These are phyloP conservation scores for Gila robusta DNA, from an alignment of 2,797 vertebrate species.

Conservation along the genomic window DNA sequence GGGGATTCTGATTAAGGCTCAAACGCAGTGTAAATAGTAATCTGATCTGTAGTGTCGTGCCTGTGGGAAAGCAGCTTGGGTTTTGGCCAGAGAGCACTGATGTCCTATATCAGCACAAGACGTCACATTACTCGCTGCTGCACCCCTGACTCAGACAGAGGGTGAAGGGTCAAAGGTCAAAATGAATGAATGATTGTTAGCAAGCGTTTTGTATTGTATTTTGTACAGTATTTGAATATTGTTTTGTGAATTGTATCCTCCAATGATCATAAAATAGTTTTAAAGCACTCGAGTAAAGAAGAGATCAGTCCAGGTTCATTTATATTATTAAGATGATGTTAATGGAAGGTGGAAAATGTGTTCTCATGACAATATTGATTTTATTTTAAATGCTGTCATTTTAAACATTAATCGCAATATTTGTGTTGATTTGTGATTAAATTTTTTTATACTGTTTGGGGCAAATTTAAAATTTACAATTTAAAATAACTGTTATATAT, in stretches of 20 bases:
- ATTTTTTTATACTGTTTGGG: neutral
- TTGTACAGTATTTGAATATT: too few species aligned
- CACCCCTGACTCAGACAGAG: neutral
- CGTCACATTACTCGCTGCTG: neutral
- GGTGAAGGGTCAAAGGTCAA: neutral
- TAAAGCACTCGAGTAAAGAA: neutral
- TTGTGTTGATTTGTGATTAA: neutral
- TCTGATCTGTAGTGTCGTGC: constrained; percentile 26
- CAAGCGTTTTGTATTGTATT: neutral
- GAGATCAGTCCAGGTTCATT: neutral
- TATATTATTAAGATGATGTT: neutral
- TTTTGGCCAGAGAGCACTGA: constrained; percentile 10
- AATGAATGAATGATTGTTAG: neutral
- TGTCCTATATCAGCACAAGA: constrained; percentile 19
- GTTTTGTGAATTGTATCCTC: neutral
- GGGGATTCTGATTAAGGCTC: constrained; percentile 40
- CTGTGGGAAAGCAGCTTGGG: constrained; percentile 25
- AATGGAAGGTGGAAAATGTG: neutral
- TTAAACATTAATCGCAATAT: neutral
- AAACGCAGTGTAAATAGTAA: constrained; percentile 44
- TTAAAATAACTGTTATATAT: neutral
- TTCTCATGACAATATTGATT: neutral
- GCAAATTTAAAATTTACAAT: too few species aligned
- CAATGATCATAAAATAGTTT: neutral
- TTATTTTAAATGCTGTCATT: neutral